phyloP scores from a whole-genome alignment of 2,797 vertebrate species.

The Amazona finschi region DNA sequence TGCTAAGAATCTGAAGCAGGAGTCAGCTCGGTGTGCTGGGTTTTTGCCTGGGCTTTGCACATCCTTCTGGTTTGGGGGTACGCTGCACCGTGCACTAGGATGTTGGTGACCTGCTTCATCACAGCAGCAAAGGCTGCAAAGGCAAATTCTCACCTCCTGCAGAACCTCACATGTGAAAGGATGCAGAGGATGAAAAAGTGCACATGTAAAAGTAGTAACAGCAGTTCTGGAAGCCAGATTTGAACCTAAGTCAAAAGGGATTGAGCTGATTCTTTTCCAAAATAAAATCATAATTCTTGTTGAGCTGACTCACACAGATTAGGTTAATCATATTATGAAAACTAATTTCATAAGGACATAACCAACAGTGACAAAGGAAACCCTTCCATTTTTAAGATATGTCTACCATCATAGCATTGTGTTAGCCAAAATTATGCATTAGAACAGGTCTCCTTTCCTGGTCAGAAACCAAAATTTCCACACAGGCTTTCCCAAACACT shows the following conservation, averaged over 20 bases:
- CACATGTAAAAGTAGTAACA: neutral
- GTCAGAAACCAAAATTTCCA: neutral
- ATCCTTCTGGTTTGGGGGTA: neutral
- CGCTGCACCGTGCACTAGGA: neutral
- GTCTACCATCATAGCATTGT: neutral
- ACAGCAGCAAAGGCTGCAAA: neutral
- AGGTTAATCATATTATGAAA: neutral
- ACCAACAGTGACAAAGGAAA: neutral
- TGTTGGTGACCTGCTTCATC: neutral
- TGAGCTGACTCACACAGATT: neutral
- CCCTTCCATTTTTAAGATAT: neutral
- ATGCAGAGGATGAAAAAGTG: neutral
- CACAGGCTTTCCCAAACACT: neutral
- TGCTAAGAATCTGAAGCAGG: neutral
- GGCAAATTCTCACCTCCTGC: neutral
- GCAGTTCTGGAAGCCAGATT: neutral
- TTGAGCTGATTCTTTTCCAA: neutral
- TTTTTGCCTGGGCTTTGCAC: neutral
- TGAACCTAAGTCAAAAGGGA: neutral
- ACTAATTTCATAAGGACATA: neutral
- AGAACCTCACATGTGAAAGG: neutral
- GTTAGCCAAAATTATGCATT: neutral
- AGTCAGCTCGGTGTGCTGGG: accelerated
- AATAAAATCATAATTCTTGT: neutral
- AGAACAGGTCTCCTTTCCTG: neutral